A percentile compares a stretch with the other conserved stretches of the same genome.
Conservation (phyloP, 2,888 invertebrate genomes). For the Leptopterna dolabrata region DNA sequence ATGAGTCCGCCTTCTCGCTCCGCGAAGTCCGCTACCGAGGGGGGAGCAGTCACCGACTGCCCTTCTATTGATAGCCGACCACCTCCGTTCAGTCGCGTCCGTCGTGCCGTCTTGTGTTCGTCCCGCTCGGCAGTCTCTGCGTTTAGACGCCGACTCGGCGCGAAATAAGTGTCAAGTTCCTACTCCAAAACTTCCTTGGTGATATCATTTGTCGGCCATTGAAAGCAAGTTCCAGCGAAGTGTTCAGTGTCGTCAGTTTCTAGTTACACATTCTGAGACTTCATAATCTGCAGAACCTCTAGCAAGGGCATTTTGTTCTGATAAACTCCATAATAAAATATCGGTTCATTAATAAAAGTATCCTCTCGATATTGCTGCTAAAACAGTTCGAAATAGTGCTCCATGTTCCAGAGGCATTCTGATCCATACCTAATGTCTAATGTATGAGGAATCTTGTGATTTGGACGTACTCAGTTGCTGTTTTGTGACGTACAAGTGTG, state of each 20-base stretch:
- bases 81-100: background rate
- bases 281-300: background rate
- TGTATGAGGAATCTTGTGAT: too few relatives aligned
- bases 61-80: constrained; percentile 22
- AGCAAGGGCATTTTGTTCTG: background rate
- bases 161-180: background rate
- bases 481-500: background rate
- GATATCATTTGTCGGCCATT: background rate
- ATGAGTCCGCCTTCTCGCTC: background rate
- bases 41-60: background rate
- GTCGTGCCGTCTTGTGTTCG: background rate
- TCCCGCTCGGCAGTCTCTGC: constrained; percentile 10
- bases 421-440: background rate
- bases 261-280: background rate
- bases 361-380: background rate
- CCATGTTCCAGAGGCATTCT: background rate
- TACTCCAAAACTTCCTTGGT: background rate
- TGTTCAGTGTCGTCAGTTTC: background rate
- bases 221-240: background rate
- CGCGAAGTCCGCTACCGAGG: background rate
- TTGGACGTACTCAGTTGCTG: background rate
- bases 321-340: background rate
- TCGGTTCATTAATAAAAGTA: background rate
- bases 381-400: background rate
- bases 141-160: background rate